Conservation (phyloP, 1,140 invertebrate genomes). For the Anthonomus grandis region DNA sequence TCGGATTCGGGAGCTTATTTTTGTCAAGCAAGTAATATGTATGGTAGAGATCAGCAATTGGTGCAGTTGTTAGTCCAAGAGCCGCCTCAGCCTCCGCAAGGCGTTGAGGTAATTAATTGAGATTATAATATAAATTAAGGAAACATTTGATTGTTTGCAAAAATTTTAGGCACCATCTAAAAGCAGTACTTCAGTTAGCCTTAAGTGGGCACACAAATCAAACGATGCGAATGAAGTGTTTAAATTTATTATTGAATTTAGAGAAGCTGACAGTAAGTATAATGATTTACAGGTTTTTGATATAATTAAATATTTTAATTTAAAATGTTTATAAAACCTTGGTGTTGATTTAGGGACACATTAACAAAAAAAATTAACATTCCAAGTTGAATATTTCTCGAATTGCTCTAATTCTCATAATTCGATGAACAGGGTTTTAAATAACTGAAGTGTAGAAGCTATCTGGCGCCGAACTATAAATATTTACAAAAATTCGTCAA, state of each 20-base stretch:
- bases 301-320: neutral
- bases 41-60: constrained; percentile 77
- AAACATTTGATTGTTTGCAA: neutral
- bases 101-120: constrained; percentile 63
- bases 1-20: constrained; percentile 78
- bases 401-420: too few relatives aligned
- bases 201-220: constrained; percentile 72
- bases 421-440: too few relatives aligned
- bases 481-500: too few relatives aligned
- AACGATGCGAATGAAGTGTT: constrained; percentile 66
- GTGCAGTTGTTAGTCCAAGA: constrained; percentile 81
- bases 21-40: constrained; percentile 77
- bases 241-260: constrained; percentile 72
- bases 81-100: constrained; percentile 66
- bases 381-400: too few relatives aligned
- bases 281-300: constrained; percentile 1
- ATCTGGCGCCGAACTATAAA: too few relatives aligned
- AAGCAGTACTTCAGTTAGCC: constrained; percentile 66
- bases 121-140: too few relatives aligned
- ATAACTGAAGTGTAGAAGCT: too few relatives aligned
- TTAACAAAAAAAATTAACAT: too few relatives aligned
- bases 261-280: constrained; percentile 60
- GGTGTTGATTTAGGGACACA: too few relatives aligned
- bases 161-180: constrained; percentile 19
- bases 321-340: neutral